These are phyloP conservation scores for Ceraclea dissimilis DNA, from an alignment of 2,888 invertebrate species.

Conservation along the genomic window DNA sequence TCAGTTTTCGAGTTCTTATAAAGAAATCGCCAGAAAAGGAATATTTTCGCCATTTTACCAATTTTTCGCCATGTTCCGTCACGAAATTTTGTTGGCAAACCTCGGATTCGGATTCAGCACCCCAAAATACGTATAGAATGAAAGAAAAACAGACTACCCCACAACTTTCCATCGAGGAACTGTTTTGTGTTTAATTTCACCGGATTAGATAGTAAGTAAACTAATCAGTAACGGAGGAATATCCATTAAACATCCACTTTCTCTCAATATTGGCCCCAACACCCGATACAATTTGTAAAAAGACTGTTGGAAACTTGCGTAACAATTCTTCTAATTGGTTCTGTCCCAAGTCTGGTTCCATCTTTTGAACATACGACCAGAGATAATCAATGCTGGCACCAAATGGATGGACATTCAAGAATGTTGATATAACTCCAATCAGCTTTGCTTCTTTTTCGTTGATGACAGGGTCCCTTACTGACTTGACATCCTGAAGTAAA, in stretches of 20 bases:
- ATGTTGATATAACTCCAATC: constrained; percentile 82
- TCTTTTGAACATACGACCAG: constrained; percentile 81
- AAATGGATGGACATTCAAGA: constrained; percentile 86
- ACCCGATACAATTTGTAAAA: constrained; percentile 68
- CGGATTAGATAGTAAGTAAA: neutral
- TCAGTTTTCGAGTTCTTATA: no score
- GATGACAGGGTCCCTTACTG: constrained; percentile 3
- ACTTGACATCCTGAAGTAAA: neutral
- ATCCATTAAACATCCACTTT: constrained; percentile 81
- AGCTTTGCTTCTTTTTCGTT: constrained; percentile 61
- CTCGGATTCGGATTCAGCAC: no score
- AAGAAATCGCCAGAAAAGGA: no score
- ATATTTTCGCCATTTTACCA: no score
- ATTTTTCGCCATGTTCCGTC: no score
- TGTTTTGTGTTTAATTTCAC: no score
- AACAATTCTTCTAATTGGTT: constrained; percentile 72
- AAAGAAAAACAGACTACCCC: no score
- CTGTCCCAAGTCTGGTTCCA: constrained; percentile 63
- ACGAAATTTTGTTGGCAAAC: no score
- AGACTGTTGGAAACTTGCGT: constrained; percentile 70
- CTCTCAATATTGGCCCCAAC: constrained; percentile 81
- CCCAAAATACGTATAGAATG: no score
- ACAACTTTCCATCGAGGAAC: no score
- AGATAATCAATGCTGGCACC: constrained; percentile 88
- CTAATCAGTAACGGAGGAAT: neutral